phyloP scores from a whole-genome alignment of 2,888 invertebrate species.

The Magallana nippona region DNA sequence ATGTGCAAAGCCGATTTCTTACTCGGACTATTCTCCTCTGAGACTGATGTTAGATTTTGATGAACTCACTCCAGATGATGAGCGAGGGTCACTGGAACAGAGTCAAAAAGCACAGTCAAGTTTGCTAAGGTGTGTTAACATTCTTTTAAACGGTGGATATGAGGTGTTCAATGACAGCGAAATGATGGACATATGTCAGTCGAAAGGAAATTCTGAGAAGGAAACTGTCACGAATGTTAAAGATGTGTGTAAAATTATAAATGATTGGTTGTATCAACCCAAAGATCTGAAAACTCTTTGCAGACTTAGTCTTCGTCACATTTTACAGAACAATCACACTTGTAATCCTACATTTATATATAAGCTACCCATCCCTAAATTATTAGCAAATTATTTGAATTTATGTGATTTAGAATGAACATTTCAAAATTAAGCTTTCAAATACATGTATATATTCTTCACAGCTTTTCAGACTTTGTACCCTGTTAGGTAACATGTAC shows the following conservation, averaged over 20 bases:
- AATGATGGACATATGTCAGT: conserved; percentile 1
- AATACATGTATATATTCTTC: too few relatives aligned
- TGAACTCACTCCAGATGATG: conserved; percentile 10
- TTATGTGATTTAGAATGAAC: neutral
- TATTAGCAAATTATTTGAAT: conserved; percentile 5
- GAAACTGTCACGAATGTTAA: neutral
- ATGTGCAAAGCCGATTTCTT: neutral
- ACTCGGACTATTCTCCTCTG: conserved; percentile 17
- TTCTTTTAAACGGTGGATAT: conserved; percentile 19
- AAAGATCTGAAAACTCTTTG: neutral
- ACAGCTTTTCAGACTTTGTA: too few relatives aligned
- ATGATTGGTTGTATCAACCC: neutral
- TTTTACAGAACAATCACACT: neutral
- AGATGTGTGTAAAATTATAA: neutral
- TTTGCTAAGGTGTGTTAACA: neutral
- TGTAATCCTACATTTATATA: neutral
- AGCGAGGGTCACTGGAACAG: neutral
- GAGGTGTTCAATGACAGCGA: neutral
- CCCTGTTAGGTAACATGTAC: too few relatives aligned
- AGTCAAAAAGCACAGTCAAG: neutral
- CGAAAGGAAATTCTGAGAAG: neutral
- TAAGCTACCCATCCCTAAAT: neutral
- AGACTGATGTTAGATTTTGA: neutral
- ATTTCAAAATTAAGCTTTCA: too few relatives aligned
- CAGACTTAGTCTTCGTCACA: neutral